Evolutionary conservation across 2,888 invertebrate species (phyloP).

Genomic region (Syrista parreyssii): DNA sequence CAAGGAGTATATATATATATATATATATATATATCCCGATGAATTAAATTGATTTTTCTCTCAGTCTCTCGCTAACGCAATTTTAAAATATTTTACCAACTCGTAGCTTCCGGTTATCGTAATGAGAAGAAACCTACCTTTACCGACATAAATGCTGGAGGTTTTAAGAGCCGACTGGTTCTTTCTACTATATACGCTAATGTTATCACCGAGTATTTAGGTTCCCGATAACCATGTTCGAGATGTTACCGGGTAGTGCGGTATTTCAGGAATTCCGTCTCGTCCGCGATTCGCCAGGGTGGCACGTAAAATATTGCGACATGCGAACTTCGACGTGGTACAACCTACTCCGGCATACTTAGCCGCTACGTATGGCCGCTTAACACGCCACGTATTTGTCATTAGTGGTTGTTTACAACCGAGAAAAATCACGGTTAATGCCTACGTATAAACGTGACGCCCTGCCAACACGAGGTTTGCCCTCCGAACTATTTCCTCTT

Average conservation of each 20-base stretch:
- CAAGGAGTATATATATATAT: no score
- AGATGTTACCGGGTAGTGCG: constrained; percentile 19
- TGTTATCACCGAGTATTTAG: constrained; percentile 7
- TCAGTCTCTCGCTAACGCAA: background rate
- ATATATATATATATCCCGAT: no score
- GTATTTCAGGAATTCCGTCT: constrained; percentile 26
- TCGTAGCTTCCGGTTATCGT: background rate
- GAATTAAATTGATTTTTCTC: background rate
- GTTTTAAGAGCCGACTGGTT: no score
- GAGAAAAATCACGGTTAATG: constrained; percentile 12
- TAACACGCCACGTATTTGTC: constrained; percentile 33
- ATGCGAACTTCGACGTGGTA: constrained; percentile 34
- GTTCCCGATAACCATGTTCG: constrained; percentile 16
- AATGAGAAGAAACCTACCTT: no score
- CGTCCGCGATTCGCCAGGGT: constrained; percentile 5
- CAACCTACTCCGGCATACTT: constrained; percentile 25
- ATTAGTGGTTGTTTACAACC: constrained; percentile 21
- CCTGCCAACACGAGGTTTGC: background rate
- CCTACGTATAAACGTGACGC: background rate
- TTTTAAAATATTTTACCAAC: background rate
- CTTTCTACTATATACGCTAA: no score
- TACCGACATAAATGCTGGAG: no score
- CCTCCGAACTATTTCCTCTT: no score
- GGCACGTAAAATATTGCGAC: constrained; percentile 29
- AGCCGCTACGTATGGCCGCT: constrained; percentile 27